Base-by-base conservation (phyloP, 53 echinoderm and acorn worm species). In the Holothuria leucospilota region DNA sequence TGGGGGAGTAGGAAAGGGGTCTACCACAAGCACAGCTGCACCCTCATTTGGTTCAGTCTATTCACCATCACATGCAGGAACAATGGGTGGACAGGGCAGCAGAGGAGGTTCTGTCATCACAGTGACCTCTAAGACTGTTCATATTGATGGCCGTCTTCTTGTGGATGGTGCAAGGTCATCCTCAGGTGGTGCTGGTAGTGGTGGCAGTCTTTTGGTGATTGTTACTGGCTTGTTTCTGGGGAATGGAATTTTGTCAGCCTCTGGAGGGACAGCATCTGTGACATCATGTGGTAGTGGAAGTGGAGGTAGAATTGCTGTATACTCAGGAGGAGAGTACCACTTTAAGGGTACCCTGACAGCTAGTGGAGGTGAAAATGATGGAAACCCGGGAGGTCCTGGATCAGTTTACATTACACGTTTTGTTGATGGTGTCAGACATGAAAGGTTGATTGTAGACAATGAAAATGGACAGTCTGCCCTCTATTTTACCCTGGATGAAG, bases 1-100 rank as follows among this genome's bases (percentile, higher is more conserved):
- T 40, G 96, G 96, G 26, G 96, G 96, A 21, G 82, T 96, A 13
- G 87, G 80, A n/a, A 39, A 52, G 58, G 82, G 61, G 15, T 70
- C 68, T 29, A 70, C 59, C 69, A 53, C 71, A 25, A 30, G 62
- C 39, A 80, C 53, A 51, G 87, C 93, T 38, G 84, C 88, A 20
- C 90, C 91, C 30, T 93, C 93, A 12, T 92, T 92, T 72, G 96
- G 96, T 34, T 91, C 96, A 16, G 90, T 96, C 78, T 96, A 96
- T 70, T 61, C 87, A 24, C 92, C 96, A 34, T 21, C 65, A 1
- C 13, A 72, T 13, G 59, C 71, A 39, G 96, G 96, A 13, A 90
- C 90, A 16, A 84, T 71, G 14, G 96, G 96, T 51, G 90, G 89
- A 23, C 73, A 66, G 41, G 93, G 96, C 67, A 92, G 90, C 25